These are phyloP conservation scores for Conopomorpha cramerella DNA, from an alignment of 1,140 invertebrate species.

Conservation along the genomic window DNA sequence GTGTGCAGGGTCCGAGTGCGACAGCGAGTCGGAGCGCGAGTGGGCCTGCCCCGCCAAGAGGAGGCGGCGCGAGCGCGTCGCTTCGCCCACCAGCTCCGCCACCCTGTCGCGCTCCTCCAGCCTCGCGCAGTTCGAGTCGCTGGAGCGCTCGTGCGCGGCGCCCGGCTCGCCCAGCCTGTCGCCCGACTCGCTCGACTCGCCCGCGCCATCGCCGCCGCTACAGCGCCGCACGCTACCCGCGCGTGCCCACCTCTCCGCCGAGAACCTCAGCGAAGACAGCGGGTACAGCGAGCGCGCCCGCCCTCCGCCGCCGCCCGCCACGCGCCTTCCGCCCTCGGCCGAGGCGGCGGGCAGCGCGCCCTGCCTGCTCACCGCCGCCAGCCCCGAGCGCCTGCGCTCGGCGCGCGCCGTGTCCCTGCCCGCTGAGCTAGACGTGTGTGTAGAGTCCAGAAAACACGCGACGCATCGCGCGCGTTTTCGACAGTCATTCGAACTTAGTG, in stretches of 20 bases:
- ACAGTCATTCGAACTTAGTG: slow-evolving; percentile 46
- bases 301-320: slow-evolving; percentile 30
- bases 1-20: slow-evolving; percentile 56
- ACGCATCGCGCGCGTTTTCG: slow-evolving; percentile 38
- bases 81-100: slow-evolving; percentile 44
- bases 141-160: slow-evolving; percentile 69
- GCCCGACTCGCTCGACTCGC: slow-evolving; percentile 40
- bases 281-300: slow-evolving; percentile 66
- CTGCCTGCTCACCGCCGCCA: slow-evolving; percentile 23
- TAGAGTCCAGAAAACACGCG: slow-evolving; percentile 33
- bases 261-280: slow-evolving; percentile 77
- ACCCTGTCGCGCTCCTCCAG: slow-evolving; percentile 73
- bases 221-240: slow-evolving; percentile 19
- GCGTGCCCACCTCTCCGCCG: slow-evolving; percentile 65
- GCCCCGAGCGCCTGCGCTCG: slow-evolving; percentile 40
- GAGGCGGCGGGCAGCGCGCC: slow-evolving; percentile 34
- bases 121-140: slow-evolving; percentile 78
- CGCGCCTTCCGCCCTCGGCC: slow-evolving; percentile 19
- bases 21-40: slow-evolving; percentile 72
- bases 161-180: slow-evolving; percentile 47
- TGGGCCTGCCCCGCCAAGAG: slow-evolving; percentile 79
- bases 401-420: slow-evolving; percentile 49
- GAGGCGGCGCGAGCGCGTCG: slow-evolving; percentile 61
- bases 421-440: slow-evolving; percentile 58
- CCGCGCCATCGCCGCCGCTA: slow-evolving; percentile 45